Evolutionary conservation across 1,140 invertebrate genomes (phyloP).

Genomic region (Anadara kagoshimensis): DNA sequence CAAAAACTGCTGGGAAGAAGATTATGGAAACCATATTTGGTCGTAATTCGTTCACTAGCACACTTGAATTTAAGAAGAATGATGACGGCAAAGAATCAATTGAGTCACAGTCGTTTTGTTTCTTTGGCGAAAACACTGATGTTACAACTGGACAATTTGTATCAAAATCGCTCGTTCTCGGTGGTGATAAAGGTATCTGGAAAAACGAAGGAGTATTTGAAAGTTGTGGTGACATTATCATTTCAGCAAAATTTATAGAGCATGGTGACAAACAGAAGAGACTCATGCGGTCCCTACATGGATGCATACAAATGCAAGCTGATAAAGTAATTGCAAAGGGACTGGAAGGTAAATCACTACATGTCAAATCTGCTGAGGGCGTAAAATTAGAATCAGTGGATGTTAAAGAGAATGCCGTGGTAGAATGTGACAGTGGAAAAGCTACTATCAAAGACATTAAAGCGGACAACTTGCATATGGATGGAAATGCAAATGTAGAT

Average conservation of each 20-base stretch:
- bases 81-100: neutral
- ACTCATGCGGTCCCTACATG: neutral
- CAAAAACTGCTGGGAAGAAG: neutral
- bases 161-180: neutral
- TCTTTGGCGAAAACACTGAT: neutral
- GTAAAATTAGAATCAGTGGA: neutral
- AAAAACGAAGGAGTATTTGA: constrained; percentile 1
- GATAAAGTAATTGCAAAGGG: neutral
- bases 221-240: constrained; percentile 3
- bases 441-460: neutral
- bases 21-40: constrained; percentile 1
- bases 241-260: constrained; percentile 5
- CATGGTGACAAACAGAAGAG: neutral
- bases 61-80: neutral
- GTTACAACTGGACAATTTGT: neutral
- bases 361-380: neutral
- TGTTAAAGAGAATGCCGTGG: neutral
- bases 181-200: neutral
- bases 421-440: neutral
- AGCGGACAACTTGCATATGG: neutral
- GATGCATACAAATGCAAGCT: neutral
- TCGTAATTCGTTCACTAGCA: neutral
- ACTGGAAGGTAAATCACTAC: neutral
- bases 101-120: neutral
- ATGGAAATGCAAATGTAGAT: neutral